A percentile compares a stretch with the other conserved stretches of the same genome.
phyloP scores from a whole-genome alignment of 2,888 invertebrate genomes.

The Drosophila cracens region DNA sequence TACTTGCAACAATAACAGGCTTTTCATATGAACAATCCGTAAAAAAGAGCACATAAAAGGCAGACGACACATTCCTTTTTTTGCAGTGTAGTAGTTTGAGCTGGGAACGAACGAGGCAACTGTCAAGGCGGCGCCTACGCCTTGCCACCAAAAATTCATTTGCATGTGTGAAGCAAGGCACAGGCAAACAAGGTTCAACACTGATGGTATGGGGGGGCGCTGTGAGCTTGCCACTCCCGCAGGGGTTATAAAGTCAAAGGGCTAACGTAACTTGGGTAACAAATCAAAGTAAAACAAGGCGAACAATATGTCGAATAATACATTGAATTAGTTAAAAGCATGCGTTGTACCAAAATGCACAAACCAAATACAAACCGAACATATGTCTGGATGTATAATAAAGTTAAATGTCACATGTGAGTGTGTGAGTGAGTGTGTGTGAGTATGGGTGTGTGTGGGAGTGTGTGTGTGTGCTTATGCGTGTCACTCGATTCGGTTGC shows the following conservation, averaged over 20 bases:
- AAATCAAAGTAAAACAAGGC: conserved; percentile 78
- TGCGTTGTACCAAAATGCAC: conserved; percentile 42
- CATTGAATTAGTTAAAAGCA: conserved; percentile 81
- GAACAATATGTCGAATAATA: conserved; percentile 83
- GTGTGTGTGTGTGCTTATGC: conserved; percentile 18
- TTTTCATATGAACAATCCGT: not conserved
- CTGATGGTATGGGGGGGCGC: not conserved
- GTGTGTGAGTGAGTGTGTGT: not conserved
- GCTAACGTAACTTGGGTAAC: conserved; percentile 45
- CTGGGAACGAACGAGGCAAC: conserved; percentile 4
- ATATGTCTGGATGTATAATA: conserved; percentile 54
- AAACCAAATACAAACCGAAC: conserved; percentile 30
- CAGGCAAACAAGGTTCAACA: not conserved
- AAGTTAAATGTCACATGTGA: conserved; percentile 56
- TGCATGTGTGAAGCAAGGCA: conserved; percentile 51
- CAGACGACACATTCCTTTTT: not conserved
- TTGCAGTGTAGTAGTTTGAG: conserved; percentile 27
- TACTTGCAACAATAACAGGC: not conserved
- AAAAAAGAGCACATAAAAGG: not conserved
- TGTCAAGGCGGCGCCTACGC: conserved; percentile 42
- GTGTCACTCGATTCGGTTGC: conserved; percentile 34
- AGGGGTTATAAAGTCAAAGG: conserved; percentile 40
- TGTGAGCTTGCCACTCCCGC: not conserved
- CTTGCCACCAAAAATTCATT: conserved; percentile 25
- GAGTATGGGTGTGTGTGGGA: not conserved